Evolutionary conservation across 2,888 invertebrate genomes (phyloP).

Genomic region (Patella pellucida): DNA sequence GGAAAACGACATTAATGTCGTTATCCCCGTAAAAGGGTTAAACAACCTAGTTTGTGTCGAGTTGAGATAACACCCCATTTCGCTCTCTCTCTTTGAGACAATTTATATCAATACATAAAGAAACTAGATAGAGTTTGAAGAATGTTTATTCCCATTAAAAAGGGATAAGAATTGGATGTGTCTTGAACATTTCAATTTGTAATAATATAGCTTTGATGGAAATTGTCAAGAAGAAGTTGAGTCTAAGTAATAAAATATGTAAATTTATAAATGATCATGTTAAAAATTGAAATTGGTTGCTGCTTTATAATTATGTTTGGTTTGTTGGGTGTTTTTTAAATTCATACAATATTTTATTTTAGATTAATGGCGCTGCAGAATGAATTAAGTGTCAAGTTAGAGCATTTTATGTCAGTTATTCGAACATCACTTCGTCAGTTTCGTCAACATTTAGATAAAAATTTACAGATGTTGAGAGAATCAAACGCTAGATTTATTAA

Average conservation of each 20-base stretch:
- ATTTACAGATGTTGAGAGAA: slow-evolving; percentile 68
- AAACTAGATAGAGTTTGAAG: too few species aligned
- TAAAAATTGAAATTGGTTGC: neutral
- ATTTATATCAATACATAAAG: too few species aligned
- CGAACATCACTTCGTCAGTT: slow-evolving; percentile 67
- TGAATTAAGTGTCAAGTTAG: slow-evolving; percentile 65
- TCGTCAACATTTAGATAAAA: slow-evolving; percentile 68
- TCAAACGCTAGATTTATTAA: slow-evolving; percentile 70
- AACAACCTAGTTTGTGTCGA: too few species aligned
- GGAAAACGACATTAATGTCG: too few species aligned
- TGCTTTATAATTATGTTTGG: neutral
- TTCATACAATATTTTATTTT: slow-evolving; percentile 21
- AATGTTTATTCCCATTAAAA: too few species aligned
- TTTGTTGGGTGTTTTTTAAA: neutral
- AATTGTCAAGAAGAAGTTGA: too few species aligned
- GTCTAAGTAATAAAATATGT: neutral
- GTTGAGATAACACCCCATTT: too few species aligned
- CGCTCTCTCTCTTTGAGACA: too few species aligned
- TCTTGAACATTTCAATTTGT: too few species aligned
- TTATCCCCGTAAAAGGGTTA: too few species aligned
- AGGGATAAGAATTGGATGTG: too few species aligned
- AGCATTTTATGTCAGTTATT: slow-evolving; percentile 69
- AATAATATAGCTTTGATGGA: too few species aligned
- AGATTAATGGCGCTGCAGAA: slow-evolving; percentile 67
- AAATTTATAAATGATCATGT: neutral